Evolutionary conservation across 2,797 vertebrate species (phyloP), one percentile per base, ranked within the genome.

Genomic region (Sebastes umbrosus): DNA sequence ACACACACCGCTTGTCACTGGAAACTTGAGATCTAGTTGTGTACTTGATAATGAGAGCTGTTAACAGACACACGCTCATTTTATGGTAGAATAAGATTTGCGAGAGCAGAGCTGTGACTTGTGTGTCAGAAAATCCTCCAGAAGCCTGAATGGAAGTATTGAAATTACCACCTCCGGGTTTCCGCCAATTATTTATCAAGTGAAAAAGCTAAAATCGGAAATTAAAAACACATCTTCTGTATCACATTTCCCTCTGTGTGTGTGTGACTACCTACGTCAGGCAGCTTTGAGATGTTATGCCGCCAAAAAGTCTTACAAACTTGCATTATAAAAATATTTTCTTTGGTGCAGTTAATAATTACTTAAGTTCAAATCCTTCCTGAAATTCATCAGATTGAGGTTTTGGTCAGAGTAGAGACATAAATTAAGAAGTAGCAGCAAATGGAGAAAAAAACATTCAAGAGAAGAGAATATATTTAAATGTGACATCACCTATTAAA

Each of bases 121-220:
- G 46, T 36, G 20, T 69, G 55, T 77, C 27, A 72, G 52, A 27
- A 50, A 31, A 65, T 57, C 27, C 11, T 36, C 34, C 3, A 4
- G 57, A 82, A 68, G 57, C 54, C 65, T 29, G 32, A 52, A 22
- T 75, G 74, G 85, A 87, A 86, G 39, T 73, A 64, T 66, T 34
- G 20, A 84, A 85, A 70, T 62, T 2, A 78, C 31, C 73, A 60
- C 57, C 69, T 83, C 36, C 20, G 54, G 14, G 52, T 39, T 64
- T 50, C 22, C 2, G 24, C 52, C 68, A 65, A 29, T 73, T 73
- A 82, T 86, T 67, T 70, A 79, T 81, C 63, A 86, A 76, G 34
- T 63, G 34, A 72, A 72, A 60, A 55, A 57, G 24, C n/a, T 64
- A 4, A 76, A 71, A 80, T 39, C 8, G 36, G 34, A 87, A 75